Evolutionary conservation across 2,797 vertebrate genomes (phyloP).

Genomic region (Chiroxiphia lanceolata): DNA sequence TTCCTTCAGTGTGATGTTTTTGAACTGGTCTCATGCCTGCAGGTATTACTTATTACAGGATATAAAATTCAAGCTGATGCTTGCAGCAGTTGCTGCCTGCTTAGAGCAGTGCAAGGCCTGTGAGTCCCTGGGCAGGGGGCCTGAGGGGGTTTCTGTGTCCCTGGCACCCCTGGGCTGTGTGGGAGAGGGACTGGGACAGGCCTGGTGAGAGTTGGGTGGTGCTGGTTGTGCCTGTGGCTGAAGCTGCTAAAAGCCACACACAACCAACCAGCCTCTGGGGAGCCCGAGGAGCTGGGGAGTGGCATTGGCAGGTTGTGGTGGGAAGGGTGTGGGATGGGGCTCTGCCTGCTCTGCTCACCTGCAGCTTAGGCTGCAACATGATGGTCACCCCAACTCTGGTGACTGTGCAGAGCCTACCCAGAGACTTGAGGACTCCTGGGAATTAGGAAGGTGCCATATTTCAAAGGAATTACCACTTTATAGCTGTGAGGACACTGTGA

Average conservation of each 20-base stretch:
- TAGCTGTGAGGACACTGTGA: neutral
- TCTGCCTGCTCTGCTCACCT: neutral
- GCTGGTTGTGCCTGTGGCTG: neutral
- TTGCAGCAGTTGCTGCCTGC: neutral
- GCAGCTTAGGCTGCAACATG: neutral
- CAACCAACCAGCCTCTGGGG: neutral
- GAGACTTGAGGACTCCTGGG: neutral
- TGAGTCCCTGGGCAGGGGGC: neutral
- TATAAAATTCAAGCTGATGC: neutral
- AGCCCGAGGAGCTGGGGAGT: neutral
- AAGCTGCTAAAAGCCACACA: neutral
- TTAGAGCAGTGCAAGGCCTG: neutral
- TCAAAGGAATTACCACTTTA: neutral
- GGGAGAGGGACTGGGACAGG: neutral
- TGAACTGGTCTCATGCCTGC: neutral
- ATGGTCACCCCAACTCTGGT: neutral
- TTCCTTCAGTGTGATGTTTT: neutral
- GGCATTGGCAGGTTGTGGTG: neutral
- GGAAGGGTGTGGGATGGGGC: neutral
- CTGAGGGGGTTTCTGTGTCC: neutral
- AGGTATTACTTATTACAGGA: neutral
- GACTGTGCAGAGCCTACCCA: neutral
- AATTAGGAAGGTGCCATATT: neutral
- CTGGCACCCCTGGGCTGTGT: neutral
- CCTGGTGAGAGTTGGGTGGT: neutral